These are phyloP conservation scores for Mastigias papua DNA, from an alignment of 30 jellyfish, hydroid and myxozoan species.

Conservation along the genomic window DNA sequence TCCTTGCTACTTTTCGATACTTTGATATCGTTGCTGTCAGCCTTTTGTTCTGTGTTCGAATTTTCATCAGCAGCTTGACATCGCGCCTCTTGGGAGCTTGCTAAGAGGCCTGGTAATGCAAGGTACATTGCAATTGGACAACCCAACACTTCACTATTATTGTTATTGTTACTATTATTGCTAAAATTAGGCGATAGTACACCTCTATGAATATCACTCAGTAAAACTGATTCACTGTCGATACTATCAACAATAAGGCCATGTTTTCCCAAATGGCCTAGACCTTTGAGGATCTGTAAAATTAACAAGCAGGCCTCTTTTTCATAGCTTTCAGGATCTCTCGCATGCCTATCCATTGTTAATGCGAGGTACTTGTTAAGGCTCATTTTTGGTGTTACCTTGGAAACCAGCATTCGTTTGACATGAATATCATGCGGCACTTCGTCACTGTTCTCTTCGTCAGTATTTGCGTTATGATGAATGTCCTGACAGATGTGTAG, in stretches of 20 bases:
- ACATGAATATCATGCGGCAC: slow-evolving; percentile 81
- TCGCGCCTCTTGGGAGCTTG: background rate
- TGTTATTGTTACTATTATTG: slow-evolving; percentile 5
- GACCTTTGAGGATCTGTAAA: slow-evolving; percentile 82
- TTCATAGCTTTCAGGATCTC: slow-evolving; percentile 86
- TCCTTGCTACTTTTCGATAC: background rate
- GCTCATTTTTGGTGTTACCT: slow-evolving; percentile 81
- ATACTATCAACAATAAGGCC: slow-evolving; percentile 52
- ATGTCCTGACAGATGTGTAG: slow-evolving; percentile 87
- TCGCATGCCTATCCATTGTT: slow-evolving; percentile 81
- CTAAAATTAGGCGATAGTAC: slow-evolving; percentile 67
- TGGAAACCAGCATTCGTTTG: slow-evolving; percentile 80
- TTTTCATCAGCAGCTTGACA: background rate
- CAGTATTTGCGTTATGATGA: slow-evolving; percentile 23
- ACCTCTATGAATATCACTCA: slow-evolving; percentile 60
- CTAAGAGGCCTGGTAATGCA: slow-evolving; percentile 56
- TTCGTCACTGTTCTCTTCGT: slow-evolving; percentile 46
- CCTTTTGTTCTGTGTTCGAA: background rate
- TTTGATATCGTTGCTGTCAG: background rate
- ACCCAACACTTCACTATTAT: slow-evolving; percentile 25
- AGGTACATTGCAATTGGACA: slow-evolving; percentile 69
- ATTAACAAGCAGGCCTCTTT: slow-evolving; percentile 85
- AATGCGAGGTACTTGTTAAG: slow-evolving; percentile 69
- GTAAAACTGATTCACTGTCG: slow-evolving; percentile 70
- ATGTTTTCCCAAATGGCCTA: slow-evolving; percentile 61